phyloP scores from a whole-genome alignment of 2,113 vertebrate genomes.

The Shinisaurus crocodilurus region DNA sequence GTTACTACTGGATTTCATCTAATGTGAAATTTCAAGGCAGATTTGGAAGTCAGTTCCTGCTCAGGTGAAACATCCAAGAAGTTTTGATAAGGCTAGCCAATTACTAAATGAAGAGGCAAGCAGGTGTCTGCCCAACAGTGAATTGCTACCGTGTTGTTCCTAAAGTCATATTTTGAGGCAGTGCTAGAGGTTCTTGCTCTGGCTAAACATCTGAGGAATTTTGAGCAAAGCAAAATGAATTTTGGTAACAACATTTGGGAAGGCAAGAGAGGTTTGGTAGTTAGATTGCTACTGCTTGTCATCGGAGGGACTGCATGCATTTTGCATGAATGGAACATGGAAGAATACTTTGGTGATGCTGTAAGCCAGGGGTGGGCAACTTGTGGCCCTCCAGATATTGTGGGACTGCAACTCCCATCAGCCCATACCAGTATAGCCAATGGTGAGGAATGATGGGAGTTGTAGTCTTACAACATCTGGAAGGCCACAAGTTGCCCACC shows the following conservation, averaged over 20 bases:
- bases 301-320: neutral
- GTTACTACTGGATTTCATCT: neutral
- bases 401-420: too few relatives aligned
- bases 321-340: neutral
- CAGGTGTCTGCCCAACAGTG: neutral
- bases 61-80: too few relatives aligned
- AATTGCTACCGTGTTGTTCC: neutral
- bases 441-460: too few relatives aligned
- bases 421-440: too few relatives aligned
- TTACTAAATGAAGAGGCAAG: neutral
- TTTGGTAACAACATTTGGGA: neutral
- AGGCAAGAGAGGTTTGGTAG: neutral
- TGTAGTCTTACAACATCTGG: too few relatives aligned
- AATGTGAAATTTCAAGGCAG: neutral
- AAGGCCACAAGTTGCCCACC: too few relatives aligned
- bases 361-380: neutral
- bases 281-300: neutral
- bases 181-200: neutral
- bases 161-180: neutral
- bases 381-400: too few relatives aligned
- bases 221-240: neutral
- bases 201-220: neutral
- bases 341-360: too few relatives aligned
- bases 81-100: neutral
- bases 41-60: neutral